Percentiles rank a stretch among this genome's conserved stretches.
Conservation (phyloP, 2,797 vertebrate species). For the Sparidentex hasta region DNA sequence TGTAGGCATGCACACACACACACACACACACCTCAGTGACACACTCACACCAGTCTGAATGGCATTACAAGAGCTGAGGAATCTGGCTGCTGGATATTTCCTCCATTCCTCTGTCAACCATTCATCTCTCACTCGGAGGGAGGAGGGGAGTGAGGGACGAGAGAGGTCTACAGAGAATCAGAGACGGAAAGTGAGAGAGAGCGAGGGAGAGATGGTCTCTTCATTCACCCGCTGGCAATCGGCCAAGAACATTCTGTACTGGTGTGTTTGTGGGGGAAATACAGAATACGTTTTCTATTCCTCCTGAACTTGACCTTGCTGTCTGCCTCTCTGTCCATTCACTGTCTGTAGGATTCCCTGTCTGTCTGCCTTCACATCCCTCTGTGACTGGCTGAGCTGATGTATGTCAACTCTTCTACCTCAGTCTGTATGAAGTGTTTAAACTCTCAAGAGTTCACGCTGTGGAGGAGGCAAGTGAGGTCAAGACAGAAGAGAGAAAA, state of each 20-base stretch:
- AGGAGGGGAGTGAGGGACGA: constrained; percentile 43
- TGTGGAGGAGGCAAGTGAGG: constrained; percentile 9
- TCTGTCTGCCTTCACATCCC: constrained; percentile 29
- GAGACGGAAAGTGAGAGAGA: constrained; percentile 36
- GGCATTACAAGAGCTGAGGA: constrained; percentile 64
- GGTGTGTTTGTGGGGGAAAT: constrained; percentile 78
- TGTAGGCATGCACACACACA: constrained; percentile 9
- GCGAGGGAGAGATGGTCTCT: constrained; percentile 57
- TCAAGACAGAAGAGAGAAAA: constrained; percentile 12
- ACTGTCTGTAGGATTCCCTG: constrained; percentile 37
- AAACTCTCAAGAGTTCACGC: constrained; percentile 2
- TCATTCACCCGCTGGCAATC: constrained; percentile 69
- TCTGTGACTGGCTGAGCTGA: background rate
- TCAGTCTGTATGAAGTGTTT: background rate
- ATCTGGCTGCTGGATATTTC: constrained; percentile 75
- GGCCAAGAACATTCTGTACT: constrained; percentile 92
- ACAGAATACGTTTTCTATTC: constrained; percentile 74
- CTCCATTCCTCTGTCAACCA: constrained; percentile 76
- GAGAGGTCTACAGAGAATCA: constrained; percentile 45
- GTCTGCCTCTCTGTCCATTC: constrained; percentile 56
- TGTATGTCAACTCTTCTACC: constrained; percentile 1
- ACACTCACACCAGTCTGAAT: constrained; percentile 55
- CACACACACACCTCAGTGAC: constrained; percentile 29
- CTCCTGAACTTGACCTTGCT: constrained; percentile 73
- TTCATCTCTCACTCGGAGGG: constrained; percentile 63